Evolutionary conservation across 2,888 invertebrate species (phyloP), one percentile per base, ranked within the genome.

Genomic region (Saturnia japonica): DNA sequence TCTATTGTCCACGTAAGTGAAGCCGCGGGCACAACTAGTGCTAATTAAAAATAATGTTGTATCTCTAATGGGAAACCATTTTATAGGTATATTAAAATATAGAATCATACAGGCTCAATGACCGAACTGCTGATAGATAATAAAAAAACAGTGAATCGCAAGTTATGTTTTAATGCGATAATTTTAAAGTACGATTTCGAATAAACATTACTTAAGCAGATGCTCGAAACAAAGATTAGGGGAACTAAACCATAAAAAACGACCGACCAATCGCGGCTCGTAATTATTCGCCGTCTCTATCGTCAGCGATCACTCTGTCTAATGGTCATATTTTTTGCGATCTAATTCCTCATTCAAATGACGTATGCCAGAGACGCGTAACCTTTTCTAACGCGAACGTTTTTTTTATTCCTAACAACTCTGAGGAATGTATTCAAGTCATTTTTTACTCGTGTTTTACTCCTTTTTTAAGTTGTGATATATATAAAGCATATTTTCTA

Each of bases 231-330:
- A 85, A 91, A 93, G 92, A 93, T 94, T 94, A 93, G 94, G 94
- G 94, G 93, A 93, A 93, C 91, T 93, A 91, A 93, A 80, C 88
- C 90, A 93, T 93, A 93, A 94, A 94, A 94, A 93, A 87, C 86
- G 89, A 91, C 91, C 92, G 91, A 89, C 93, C 93, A 93, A 94
- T 93, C 79, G 85, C 83, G 80, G 78, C 74, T 78, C 82, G 77
- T 78, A 77, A 72, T 82, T 78, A 76, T 87, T 78, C 75, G 76
- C 83, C 76, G 80, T 91, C 91, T 83, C 84, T 81, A 79, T 93
- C 88, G 73, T 83, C 88, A 71, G 70, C 77, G 81, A 78, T 80
- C 82, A 80, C 83, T 93, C 91, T 88, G 87, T 93, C 93, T 94
- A 94, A 93, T 92, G 91, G 90, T 90, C 85, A 89, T 91, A 90